These are phyloP conservation scores for Neodontobutis hainanensis DNA, from an alignment of 2,113 vertebrate species.

Conservation along the genomic window DNA sequence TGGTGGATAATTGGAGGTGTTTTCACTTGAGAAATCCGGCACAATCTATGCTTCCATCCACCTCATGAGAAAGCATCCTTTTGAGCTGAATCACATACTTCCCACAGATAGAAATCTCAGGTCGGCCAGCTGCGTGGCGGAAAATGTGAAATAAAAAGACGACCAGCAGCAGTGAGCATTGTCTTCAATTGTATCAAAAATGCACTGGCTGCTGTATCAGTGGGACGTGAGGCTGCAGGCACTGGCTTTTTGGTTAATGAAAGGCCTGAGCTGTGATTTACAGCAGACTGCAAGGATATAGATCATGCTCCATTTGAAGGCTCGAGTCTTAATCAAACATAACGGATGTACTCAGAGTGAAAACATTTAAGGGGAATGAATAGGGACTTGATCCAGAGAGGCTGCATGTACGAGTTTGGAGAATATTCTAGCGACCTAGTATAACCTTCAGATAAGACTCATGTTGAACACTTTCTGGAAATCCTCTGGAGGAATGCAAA, in stretches of 20 bases:
- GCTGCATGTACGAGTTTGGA: no score
- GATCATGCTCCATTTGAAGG: constrained; percentile 1
- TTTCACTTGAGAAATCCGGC: constrained; percentile 19
- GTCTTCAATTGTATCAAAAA: constrained; percentile 20
- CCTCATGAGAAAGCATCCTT: constrained; percentile 5
- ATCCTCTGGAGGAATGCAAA: no score
- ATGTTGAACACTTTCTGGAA: no score
- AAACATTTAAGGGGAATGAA: not conserved
- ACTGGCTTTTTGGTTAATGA: constrained; percentile 2
- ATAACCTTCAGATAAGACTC: no score
- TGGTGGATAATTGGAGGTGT: constrained; percentile 50
- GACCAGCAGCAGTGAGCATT: constrained; percentile 1
- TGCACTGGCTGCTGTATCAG: constrained; percentile 2
- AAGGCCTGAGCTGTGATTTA: not conserved
- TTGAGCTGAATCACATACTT: constrained; percentile 25
- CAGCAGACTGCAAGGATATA: not conserved
- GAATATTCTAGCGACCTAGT: no score
- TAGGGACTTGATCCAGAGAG: no score
- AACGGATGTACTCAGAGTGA: not conserved
- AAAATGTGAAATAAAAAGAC: constrained; percentile 23
- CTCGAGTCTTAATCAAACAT: constrained; percentile 6
- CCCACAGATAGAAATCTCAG: constrained; percentile 26
- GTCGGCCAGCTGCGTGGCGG: constrained; percentile 18
- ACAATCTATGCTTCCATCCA: not conserved
- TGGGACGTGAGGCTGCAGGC: not conserved